Base-by-base conservation (phyloP, 2,888 invertebrate genomes). In the Augiades crinisus region DNA sequence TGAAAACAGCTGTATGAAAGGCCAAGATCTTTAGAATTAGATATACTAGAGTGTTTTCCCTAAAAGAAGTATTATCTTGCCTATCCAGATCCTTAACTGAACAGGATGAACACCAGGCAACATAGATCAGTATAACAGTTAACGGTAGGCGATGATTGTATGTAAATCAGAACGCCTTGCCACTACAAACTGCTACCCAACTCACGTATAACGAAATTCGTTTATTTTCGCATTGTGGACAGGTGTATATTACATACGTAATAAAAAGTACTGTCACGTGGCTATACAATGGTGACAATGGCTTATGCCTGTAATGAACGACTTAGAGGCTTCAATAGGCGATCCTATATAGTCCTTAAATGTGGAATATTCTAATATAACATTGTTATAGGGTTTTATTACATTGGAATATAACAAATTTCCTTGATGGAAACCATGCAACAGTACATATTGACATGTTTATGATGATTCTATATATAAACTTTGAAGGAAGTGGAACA, bases 181-280 rank as follows among this genome's bases (percentile, higher is more conserved):
- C 21, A 47, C n/a, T 37, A 37, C 27, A 10, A 14, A 22, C 30
- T 45, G 33, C 31, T 31, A 47, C 31, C 37, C 38, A 2, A 13
- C 27, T 30, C 14, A 17, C 38, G 38, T 30, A 30, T 5, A 21
- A 31, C 16, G 33, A 47, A 46, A 46, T 46, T 46, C 46, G 34
- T 45, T 38, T 38, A 47, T 31, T 38, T 38, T 47, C 19, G 31
- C 31, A 33, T 49, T 12, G 33, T 49, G 24, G 40, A 49, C 47
- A 49, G 47, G 47, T 41, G 47, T 38, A 47, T 38, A 31, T 38
- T 17, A 21, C 38, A 27, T 8, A 12, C 19, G 46, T 27, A 46
- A 46, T 46, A 46, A 46, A 46, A 36, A 27, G 24, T 36, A 33
- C 14, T 49, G 47, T 49, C 47, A 40, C 40, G 40, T 49, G 40